Percentiles rank a stretch among this genome's conserved stretches.
These are phyloP conservation scores for Drosophila infuscata DNA, from an alignment of 2,888 invertebrate genomes.

Conservation along the genomic window DNA sequence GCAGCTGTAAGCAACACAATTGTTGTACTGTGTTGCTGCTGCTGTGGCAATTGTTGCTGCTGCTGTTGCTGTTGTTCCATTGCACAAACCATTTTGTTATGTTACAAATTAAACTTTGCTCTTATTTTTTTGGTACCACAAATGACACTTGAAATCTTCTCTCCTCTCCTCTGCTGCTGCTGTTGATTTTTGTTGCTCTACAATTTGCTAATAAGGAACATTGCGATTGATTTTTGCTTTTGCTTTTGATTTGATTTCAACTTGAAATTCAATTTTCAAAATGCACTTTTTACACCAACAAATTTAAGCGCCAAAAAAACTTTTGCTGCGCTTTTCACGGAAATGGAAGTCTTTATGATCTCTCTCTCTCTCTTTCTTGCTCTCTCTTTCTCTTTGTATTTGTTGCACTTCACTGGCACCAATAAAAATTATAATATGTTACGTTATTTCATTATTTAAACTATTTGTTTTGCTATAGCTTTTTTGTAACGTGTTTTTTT, in stretches of 20 bases:
- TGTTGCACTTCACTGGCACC: conserved; percentile 73
- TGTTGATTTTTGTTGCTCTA: conserved; percentile 65
- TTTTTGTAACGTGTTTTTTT: conserved; percentile 46
- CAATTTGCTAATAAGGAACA: conserved; percentile 83
- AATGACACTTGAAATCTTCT: conserved; percentile 79
- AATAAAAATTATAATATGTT: conserved; percentile 55
- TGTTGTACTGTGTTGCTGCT: conserved; percentile 76
- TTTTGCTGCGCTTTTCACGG: conserved; percentile 24
- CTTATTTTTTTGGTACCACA: conserved; percentile 71
- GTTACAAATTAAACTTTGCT: conserved; percentile 49
- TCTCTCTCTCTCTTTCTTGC: conserved; percentile 36
- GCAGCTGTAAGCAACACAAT: conserved; percentile 73
- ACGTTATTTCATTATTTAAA: conserved; percentile 37
- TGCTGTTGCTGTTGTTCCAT: conserved; percentile 82
- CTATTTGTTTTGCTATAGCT: conserved; percentile 46
- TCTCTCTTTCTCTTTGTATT: conserved; percentile 11
- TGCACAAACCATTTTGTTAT: conserved; percentile 84
- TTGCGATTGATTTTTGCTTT: conserved; percentile 44
- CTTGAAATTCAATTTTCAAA: conserved; percentile 41
- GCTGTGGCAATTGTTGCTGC: conserved; percentile 57
- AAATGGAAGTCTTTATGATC: conserved; percentile 56
- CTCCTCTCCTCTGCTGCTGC: conserved; percentile 24
- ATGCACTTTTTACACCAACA: conserved; percentile 49
- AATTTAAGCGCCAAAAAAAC: conserved; percentile 46
- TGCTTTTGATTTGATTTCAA: conserved; percentile 57